Evolutionary conservation across 2,113 vertebrate genomes (phyloP).

Genomic region (Isichthys henryi): DNA sequence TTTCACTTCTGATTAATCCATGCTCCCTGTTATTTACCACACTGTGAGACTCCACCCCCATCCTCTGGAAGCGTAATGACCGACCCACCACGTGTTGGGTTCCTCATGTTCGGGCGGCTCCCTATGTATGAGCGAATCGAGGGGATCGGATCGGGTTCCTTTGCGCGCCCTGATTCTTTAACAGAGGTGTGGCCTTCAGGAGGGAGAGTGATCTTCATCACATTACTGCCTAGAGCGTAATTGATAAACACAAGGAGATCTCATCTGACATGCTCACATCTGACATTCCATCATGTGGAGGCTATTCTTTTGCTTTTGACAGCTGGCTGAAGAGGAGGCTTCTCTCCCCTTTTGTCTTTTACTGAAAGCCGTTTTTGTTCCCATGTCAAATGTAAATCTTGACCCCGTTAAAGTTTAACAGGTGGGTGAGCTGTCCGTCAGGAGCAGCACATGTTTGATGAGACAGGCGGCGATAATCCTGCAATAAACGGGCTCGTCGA

Average conservation of each 20-base stretch:
- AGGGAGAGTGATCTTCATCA: background rate
- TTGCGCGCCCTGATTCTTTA: background rate
- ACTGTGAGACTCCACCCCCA: background rate
- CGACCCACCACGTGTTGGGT: background rate
- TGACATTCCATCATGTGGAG: background rate
- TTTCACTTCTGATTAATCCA: conserved; percentile 24
- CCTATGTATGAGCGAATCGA: background rate
- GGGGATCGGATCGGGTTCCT: no score
- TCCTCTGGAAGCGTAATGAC: no score
- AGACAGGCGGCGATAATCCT: background rate
- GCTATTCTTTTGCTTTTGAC: background rate
- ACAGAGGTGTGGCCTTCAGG: background rate
- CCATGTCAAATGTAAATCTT: conserved; percentile 1
- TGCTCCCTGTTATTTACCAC: conserved; percentile 30
- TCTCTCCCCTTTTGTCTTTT: background rate
- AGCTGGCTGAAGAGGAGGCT: background rate
- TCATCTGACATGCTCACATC: background rate
- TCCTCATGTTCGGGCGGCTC: background rate
- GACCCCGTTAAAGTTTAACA: background rate
- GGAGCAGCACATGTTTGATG: background rate
- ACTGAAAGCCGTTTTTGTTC: background rate
- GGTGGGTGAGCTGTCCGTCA: conserved; percentile 1
- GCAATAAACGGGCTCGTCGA: background rate
- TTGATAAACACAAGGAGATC: background rate
- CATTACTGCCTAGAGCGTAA: background rate